Conservation (phyloP, 1,140 invertebrate genomes). For the Phthorimaea operculella region DNA sequence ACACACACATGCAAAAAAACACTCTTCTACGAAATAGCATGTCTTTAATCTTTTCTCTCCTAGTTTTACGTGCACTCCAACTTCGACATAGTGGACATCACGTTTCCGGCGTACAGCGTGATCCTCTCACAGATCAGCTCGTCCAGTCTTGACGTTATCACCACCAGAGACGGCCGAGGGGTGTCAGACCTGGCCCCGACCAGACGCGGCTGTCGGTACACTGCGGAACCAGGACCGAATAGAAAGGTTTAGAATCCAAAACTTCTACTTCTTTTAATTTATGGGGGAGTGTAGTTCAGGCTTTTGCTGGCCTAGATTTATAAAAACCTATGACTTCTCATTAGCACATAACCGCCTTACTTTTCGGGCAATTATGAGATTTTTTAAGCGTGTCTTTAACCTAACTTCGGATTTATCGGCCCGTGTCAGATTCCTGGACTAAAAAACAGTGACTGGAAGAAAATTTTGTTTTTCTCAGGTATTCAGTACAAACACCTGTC, state of each 20-base stretch:
- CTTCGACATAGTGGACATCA: slow-evolving; percentile 65
- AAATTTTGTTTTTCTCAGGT: slow-evolving; percentile 23
- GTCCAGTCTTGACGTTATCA: slow-evolving; percentile 62
- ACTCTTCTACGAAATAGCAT: too few species aligned
- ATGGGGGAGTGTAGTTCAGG: too few species aligned
- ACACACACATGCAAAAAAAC: too few species aligned
- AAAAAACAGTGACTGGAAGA: too few species aligned
- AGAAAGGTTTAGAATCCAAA: slow-evolving; percentile 23
- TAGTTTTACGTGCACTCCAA: slow-evolving; percentile 71
- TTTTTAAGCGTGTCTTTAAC: too few species aligned
- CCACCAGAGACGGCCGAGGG: slow-evolving; percentile 58
- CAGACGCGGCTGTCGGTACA: slow-evolving; percentile 64
- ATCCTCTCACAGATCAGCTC: slow-evolving; percentile 53
- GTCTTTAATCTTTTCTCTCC: neutral
- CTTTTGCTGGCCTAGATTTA: too few species aligned
- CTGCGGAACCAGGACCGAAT: slow-evolving; percentile 52
- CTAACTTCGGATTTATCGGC: too few species aligned
- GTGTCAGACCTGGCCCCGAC: slow-evolving; percentile 48
- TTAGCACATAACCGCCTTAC: too few species aligned
- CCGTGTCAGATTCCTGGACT: too few species aligned
- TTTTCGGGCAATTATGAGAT: too few species aligned
- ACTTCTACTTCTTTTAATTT: neutral
- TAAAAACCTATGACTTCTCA: too few species aligned
- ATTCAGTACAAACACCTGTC: slow-evolving; percentile 65
- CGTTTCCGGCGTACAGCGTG: slow-evolving; percentile 24